Conservation (phyloP, 2,888 invertebrate species). For the Eilema caniola region DNA sequence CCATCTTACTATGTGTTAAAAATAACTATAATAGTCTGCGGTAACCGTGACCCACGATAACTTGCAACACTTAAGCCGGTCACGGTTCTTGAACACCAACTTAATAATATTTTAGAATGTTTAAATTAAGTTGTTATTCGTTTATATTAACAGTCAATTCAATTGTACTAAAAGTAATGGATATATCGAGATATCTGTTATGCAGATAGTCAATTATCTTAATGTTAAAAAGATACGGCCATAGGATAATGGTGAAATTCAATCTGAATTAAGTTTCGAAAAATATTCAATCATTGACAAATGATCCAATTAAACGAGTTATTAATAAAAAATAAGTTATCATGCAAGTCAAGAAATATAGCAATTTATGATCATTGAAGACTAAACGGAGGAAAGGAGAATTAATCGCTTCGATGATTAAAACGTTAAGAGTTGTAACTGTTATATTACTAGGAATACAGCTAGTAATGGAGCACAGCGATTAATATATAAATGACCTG, state of each 20-base stretch:
- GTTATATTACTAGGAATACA: background rate
- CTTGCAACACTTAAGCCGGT: background rate
- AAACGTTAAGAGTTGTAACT: conserved; percentile 1
- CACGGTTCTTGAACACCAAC: background rate
- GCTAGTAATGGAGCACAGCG: conserved; percentile 1
- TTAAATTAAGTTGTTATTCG: background rate
- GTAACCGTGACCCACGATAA: background rate
- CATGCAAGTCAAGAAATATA: background rate
- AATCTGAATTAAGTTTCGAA: background rate
- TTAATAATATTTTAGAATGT: conserved; percentile 1
- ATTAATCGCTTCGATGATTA: background rate
- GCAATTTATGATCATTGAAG: background rate
- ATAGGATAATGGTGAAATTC: background rate
- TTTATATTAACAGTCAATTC: background rate
- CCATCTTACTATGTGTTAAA: background rate
- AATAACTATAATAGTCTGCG: background rate
- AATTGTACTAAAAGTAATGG: no score
- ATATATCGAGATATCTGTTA: background rate
- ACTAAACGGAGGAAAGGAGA: background rate
- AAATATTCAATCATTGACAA: background rate
- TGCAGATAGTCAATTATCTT: background rate
- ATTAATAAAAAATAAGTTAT: background rate
- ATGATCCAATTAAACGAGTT: background rate
- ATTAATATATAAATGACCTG: background rate
- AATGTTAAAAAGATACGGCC: no score